phyloP scores from a whole-genome alignment of 1,140 invertebrate genomes.

The Euwallacea fornicatus region DNA sequence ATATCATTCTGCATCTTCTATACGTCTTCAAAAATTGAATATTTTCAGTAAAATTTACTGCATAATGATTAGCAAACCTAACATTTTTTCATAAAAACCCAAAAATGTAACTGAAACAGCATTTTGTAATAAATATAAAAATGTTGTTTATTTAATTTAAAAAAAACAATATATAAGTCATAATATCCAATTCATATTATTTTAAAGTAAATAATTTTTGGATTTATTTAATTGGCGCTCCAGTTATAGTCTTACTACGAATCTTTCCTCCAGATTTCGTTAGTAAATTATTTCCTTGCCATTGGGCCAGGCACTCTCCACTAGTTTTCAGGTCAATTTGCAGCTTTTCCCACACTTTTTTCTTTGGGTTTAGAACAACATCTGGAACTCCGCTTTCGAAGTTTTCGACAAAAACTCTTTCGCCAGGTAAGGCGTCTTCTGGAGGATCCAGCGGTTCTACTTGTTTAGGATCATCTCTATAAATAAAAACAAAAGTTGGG shows the following conservation, averaged over 20 bases:
- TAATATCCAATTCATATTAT: too few species aligned
- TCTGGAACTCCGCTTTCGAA: constrained; percentile 75
- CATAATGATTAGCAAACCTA: too few species aligned
- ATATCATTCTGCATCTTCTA: too few species aligned
- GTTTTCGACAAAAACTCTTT: constrained; percentile 78
- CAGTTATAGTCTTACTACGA: constrained; percentile 40
- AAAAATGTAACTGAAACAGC: too few species aligned
- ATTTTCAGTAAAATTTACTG: too few species aligned
- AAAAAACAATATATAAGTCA: background rate
- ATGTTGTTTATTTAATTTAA: background rate
- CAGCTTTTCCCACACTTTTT: constrained; percentile 96
- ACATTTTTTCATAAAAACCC: too few species aligned
- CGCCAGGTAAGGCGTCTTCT: constrained; percentile 71
- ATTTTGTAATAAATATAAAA: background rate
- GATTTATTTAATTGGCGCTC: constrained; percentile 43
- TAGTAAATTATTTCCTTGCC: constrained; percentile 77
- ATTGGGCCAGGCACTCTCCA: constrained; percentile 72
- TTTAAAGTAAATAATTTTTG: background rate
- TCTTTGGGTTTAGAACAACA: constrained; percentile 92
- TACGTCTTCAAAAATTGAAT: too few species aligned
- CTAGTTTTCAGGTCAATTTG: constrained; percentile 82
- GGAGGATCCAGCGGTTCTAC: constrained; percentile 86
- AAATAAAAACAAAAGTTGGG: background rate
- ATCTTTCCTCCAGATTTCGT: constrained; percentile 70
- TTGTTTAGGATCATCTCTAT: constrained; percentile 67